A percentile compares a stretch with the other conserved stretches of the same genome.
These are phyloP conservation scores for Cerastis leucographa DNA, from an alignment of 2,888 invertebrate genomes.

Conservation along the genomic window DNA sequence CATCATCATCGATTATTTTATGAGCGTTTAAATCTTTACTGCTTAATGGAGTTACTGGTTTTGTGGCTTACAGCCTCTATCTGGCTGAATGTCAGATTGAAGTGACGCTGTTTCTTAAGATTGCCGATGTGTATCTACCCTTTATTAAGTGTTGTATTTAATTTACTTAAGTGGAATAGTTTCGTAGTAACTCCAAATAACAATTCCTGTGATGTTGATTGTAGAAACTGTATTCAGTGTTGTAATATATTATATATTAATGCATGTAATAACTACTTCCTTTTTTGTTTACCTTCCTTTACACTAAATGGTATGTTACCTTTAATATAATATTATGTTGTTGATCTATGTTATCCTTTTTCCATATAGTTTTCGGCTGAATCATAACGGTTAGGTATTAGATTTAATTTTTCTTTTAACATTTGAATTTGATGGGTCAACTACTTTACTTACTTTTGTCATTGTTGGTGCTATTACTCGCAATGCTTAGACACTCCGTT, in stretches of 20 bases:
- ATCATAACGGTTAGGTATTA: not conserved
- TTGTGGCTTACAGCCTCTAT: not conserved
- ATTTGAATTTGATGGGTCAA: not conserved
- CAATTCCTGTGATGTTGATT: slow-evolving; percentile 1
- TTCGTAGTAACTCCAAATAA: slow-evolving; percentile 16
- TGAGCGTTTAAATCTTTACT: not conserved
- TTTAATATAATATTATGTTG: not conserved
- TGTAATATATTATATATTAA: slow-evolving; percentile 1
- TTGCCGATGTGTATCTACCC: slow-evolving; percentile 1
- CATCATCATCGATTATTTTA: not conserved
- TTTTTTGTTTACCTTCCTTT: not conserved
- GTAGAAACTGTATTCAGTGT: not conserved
- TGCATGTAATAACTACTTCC: not conserved
- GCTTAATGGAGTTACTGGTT: not conserved
- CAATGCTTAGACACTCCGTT: not conserved
- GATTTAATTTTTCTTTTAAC: not conserved
- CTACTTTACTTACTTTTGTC: not conserved
- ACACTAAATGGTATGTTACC: not conserved
- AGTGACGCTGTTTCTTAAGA: not conserved
- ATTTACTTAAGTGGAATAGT: not conserved
- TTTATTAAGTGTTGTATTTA: not conserved
- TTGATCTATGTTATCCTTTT: not conserved
- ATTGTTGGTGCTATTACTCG: not conserved
- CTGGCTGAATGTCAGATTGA: not conserved
- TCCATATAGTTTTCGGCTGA: not conserved